Evolutionary conservation across 1,140 invertebrate species (phyloP).

Genomic region (Bombus soroeensis): DNA sequence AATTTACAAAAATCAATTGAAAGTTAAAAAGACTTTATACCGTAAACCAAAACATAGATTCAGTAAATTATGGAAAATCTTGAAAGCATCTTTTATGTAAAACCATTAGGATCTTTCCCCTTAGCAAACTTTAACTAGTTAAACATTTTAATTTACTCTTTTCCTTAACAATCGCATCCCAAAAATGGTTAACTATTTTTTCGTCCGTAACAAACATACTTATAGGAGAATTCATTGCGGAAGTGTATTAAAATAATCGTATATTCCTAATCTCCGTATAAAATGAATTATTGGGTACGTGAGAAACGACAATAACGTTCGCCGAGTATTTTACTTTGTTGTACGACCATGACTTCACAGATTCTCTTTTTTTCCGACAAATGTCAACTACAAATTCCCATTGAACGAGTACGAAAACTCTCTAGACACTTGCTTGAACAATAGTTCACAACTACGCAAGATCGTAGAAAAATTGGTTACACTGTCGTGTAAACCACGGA

Average conservation of each 20-base stretch:
- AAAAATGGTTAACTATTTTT: not conserved
- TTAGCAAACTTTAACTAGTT: not conserved
- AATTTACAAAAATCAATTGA: not conserved
- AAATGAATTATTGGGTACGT: slow-evolving; percentile 58
- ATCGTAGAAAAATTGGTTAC: not conserved
- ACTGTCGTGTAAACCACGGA: slow-evolving; percentile 53
- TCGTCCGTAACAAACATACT: not conserved
- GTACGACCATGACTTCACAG: slow-evolving; percentile 33
- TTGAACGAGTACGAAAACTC: slow-evolving; percentile 32
- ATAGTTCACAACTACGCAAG: slow-evolving; percentile 50
- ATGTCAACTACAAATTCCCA: slow-evolving; percentile 45
- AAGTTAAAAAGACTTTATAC: not conserved
- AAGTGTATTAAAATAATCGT: slow-evolving; percentile 37
- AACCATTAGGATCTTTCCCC: not conserved
- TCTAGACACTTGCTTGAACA: not conserved
- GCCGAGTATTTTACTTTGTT: not conserved
- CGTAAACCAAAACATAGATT: not conserved
- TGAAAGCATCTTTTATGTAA: not conserved
- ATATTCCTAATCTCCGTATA: slow-evolving; percentile 65
- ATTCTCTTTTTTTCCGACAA: not conserved
- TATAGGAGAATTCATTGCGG: not conserved
- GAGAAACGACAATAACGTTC: slow-evolving; percentile 40
- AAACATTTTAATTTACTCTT: not conserved
- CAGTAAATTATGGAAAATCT: not conserved
- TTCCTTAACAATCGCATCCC: not conserved